phyloP scores from a whole-genome alignment of 2,797 vertebrate genomes.

The Platalea minor region DNA sequence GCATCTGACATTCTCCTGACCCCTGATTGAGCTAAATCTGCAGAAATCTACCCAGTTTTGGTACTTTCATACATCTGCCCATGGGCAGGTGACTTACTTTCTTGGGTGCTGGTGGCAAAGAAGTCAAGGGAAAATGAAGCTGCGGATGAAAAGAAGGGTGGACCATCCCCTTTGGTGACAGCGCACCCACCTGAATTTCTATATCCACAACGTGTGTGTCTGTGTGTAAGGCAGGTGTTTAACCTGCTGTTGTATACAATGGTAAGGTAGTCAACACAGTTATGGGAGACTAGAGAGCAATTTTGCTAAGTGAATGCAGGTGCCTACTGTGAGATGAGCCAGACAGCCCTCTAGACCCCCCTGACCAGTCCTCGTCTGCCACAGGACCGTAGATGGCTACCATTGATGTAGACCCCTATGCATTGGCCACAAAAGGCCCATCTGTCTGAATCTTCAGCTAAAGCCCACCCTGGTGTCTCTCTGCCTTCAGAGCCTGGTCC shows the following conservation, averaged over 20 bases:
- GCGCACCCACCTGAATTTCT: neutral
- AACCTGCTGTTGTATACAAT: neutral
- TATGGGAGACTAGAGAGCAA: neutral
- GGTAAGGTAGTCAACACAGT: neutral
- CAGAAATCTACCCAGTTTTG: neutral
- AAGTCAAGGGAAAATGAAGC: neutral
- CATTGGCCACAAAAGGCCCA: neutral
- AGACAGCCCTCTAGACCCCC: neutral
- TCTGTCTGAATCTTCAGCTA: neutral
- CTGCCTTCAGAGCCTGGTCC: neutral
- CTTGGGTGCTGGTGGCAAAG: neutral
- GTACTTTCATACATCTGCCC: neutral
- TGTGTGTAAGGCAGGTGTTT: neutral
- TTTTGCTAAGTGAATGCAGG: neutral
- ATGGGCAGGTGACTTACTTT: neutral
- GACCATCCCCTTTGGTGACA: neutral
- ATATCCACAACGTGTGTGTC: neutral
- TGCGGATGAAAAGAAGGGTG: neutral
- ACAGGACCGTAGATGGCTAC: neutral
- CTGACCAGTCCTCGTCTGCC: neutral
- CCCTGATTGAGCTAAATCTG: neutral
- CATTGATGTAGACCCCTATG: fast-evolving
- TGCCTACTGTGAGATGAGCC: neutral
- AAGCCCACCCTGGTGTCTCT: neutral
- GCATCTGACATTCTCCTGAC: neutral